Evolutionary conservation across 1,140 invertebrate genomes (phyloP).

Genomic region (Bombus impatiens): DNA sequence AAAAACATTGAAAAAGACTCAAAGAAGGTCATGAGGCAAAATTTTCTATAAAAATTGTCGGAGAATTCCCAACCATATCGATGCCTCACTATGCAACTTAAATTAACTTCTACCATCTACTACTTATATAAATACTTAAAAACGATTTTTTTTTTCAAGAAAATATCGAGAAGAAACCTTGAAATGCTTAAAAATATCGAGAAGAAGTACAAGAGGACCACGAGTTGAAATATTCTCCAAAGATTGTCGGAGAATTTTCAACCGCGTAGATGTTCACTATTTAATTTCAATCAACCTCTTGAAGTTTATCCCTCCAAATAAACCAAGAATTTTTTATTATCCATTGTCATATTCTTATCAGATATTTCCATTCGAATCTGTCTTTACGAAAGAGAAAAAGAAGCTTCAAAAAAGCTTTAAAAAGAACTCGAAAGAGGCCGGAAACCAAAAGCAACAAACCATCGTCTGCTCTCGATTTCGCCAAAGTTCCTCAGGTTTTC

Average conservation of each 20-base stretch:
- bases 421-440: not conserved
- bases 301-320: not conserved
- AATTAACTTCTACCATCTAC: too few species aligned
- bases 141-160: too few species aligned
- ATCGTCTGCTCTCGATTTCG: not conserved
- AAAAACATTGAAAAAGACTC: too few species aligned
- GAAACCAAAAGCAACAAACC: not conserved
- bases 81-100: too few species aligned
- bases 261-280: not conserved
- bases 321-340: not conserved
- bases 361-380: not conserved
- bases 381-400: not conserved
- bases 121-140: too few species aligned
- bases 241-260: not conserved
- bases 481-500: not conserved
- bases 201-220: not conserved
- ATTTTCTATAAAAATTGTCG: too few species aligned
- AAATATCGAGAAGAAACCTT: too few species aligned
- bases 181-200: not conserved
- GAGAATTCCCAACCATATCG: too few species aligned
- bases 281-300: not conserved
- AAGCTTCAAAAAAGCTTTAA: too few species aligned
- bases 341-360: not conserved
- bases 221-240: not conserved
- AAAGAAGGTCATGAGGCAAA: too few species aligned